Evolutionary conservation across 1,140 invertebrate genomes (phyloP).

Genomic region (Phthorimaea operculella): DNA sequence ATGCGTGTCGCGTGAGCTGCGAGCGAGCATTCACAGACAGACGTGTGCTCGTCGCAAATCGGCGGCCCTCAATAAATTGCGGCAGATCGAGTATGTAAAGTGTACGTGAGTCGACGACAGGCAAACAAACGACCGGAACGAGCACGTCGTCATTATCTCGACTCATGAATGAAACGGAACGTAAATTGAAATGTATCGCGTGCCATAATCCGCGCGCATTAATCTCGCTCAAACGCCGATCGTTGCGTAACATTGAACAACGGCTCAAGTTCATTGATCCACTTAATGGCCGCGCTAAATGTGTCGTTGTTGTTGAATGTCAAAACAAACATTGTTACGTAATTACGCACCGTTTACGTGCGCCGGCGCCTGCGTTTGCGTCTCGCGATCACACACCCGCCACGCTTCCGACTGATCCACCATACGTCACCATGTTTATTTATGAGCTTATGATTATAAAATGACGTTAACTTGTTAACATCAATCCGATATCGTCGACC

Average conservation of each 20-base stretch:
- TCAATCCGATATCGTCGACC: constrained; percentile 60
- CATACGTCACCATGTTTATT: constrained; percentile 59
- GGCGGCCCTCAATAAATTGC: constrained; percentile 12
- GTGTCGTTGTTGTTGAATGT: constrained; percentile 62
- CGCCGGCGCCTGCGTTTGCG: constrained; percentile 24
- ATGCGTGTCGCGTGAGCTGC: no score
- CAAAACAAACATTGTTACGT: constrained; percentile 66
- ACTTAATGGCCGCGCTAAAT: constrained; percentile 63
- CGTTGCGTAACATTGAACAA: constrained; percentile 57
- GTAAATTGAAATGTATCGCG: constrained; percentile 66
- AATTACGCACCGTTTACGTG: constrained; percentile 49
- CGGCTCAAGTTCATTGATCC: constrained; percentile 66
- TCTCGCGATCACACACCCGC: constrained; percentile 3
- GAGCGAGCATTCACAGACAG: neutral
- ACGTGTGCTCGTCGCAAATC: neutral
- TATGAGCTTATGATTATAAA: constrained; percentile 66
- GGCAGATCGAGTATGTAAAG: constrained; percentile 27
- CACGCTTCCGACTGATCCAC: constrained; percentile 37
- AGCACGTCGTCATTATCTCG: constrained; percentile 58
- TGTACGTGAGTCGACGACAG: constrained; percentile 28
- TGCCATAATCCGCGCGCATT: constrained; percentile 66
- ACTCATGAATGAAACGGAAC: constrained; percentile 64
- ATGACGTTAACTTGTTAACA: constrained; percentile 61
- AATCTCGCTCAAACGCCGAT: constrained; percentile 65
- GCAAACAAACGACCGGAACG: constrained; percentile 55